A percentile compares a stretch with the other conserved stretches of the same genome.
These are phyloP conservation scores for Steinernema hermaphroditum DNA, from an alignment of 2,888 invertebrate genomes.

Conservation along the genomic window DNA sequence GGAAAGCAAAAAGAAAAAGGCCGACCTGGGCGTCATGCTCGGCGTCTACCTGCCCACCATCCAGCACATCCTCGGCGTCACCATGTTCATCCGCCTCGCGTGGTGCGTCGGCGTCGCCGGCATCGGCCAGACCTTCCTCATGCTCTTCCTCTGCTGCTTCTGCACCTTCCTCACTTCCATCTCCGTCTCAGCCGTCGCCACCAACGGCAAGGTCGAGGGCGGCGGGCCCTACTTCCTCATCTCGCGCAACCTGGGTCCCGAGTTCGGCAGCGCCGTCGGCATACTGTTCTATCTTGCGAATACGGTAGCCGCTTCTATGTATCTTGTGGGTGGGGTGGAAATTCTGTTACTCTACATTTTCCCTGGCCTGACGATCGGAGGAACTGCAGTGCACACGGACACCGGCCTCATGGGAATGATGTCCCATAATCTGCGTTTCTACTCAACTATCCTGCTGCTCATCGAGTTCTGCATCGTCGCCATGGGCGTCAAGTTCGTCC, in stretches of 20 bases:
- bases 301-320: conserved; percentile 97
- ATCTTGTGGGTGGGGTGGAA: conserved; percentile 80
- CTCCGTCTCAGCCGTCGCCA: conserved; percentile 98
- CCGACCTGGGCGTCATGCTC: conserved; percentile 94
- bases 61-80: conserved; percentile 99
- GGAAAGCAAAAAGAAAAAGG: conserved; percentile 68
- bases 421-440: conserved; percentile 97
- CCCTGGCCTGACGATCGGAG: conserved; percentile 63
- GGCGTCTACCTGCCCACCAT: conserved; percentile 98
- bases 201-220: conserved; percentile 92
- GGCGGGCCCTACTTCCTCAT: conserved; percentile 99
- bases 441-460: conserved; percentile 84
- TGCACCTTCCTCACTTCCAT: conserved; percentile 75
- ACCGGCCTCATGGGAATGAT: conserved; percentile 71
- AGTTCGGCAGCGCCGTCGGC: conserved; percentile 98
- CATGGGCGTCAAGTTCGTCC: conserved; percentile 91
- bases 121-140: conserved; percentile 86
- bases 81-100: conserved; percentile 95
- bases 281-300: conserved; percentile 98
- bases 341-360: conserved; percentile 64
- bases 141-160: conserved; percentile 78
- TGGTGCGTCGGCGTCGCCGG: conserved; percentile 96
- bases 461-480: conserved; percentile 85
- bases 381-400: conserved; percentile 59
- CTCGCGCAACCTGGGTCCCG: conserved; percentile 84